Base-by-base conservation (phyloP, 2,113 vertebrate genomes). In the Neogobius melanostomus region DNA sequence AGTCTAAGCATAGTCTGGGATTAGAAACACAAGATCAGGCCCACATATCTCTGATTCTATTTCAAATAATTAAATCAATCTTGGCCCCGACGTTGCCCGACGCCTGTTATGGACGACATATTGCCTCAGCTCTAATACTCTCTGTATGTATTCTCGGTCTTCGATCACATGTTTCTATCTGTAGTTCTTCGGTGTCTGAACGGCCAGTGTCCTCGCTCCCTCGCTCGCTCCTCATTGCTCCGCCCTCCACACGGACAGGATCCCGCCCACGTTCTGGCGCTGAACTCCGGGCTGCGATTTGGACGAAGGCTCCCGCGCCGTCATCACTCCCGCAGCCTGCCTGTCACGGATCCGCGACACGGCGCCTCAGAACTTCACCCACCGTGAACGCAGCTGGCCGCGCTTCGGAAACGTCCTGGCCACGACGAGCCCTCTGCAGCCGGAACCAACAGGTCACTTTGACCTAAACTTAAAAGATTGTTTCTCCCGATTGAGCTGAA, bases 271-370 rank as follows among this genome's bases (percentile, higher is more conserved):
- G 0, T n/a, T n/a, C 72, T 95, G 12, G 63, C 46, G 49, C 66
- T 0, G 47, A 92, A 94, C 56, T 66, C 83, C 16, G 92, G 86
- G 61, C 75, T 91, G 49, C 87, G 66, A 47, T 54, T n/a, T 92
- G 65, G 69, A 76, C 28, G 90, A 91, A 49, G 86, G 86, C 0
- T 4, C 84, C 51, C 75, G 45, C 0, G 67, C 66, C 67, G 72
- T 85, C 64, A 83, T 93, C 71, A 75, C 72, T 5, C 5, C 77
- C 89, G 10, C 28, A 77, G 44, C 89, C 89, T 94, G 82, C 81
- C 84, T 70, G 88, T 93, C 57, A 86, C 51, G 1, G 90, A 93
- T 82, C 89, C 91, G n/a, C 1, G 89, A 90, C 75, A 95, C 89
- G 0, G 59, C 84, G 1, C 0, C 66, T 15, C 64, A 85, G 71